Percentiles rank a stretch among this genome's conserved stretches.
phyloP scores from a whole-genome alignment of 1,140 invertebrate genomes.

The Pseudomyrmex dendroicus region DNA sequence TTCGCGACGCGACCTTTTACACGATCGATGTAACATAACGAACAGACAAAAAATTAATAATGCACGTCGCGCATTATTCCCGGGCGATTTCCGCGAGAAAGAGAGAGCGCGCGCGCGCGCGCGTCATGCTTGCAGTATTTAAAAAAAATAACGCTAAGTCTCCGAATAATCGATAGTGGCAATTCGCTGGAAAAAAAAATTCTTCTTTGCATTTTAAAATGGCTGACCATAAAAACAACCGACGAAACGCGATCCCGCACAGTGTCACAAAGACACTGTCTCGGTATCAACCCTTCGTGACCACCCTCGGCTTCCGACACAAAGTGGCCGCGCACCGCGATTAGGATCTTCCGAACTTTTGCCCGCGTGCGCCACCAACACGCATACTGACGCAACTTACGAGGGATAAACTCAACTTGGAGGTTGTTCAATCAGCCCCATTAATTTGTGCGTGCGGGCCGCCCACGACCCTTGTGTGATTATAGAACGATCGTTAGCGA shows the following conservation, averaged over 20 bases:
- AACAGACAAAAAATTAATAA: conserved; percentile 34
- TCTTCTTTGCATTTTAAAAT: background rate
- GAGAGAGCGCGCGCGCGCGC: background rate
- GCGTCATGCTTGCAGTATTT: conserved; percentile 2
- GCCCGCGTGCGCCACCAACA: conserved; percentile 44
- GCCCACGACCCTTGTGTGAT: background rate
- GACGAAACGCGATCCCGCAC: conserved; percentile 43
- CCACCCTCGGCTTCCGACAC: conserved; percentile 82
- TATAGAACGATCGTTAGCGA: conserved; percentile 32
- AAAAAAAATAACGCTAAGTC: background rate
- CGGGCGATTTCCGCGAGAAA: conserved; percentile 55
- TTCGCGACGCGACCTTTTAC: conserved; percentile 60
- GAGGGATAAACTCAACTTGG: conserved; percentile 42
- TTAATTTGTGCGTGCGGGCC: conserved; percentile 53
- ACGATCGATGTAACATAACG: conserved; percentile 68
- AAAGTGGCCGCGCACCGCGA: conserved; percentile 81
- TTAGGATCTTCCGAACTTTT: conserved; percentile 78
- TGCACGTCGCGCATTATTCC: background rate
- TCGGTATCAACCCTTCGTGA: conserved; percentile 76
- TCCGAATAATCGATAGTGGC: background rate
- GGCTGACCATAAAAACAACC: background rate
- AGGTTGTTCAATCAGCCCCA: conserved; percentile 62
- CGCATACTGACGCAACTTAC: conserved; percentile 16
- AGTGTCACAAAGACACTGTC: conserved; percentile 61
- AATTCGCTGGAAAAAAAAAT: background rate